Base-by-base conservation (phyloP, 2,797 vertebrate species). In the Gouania willdenowi region DNA sequence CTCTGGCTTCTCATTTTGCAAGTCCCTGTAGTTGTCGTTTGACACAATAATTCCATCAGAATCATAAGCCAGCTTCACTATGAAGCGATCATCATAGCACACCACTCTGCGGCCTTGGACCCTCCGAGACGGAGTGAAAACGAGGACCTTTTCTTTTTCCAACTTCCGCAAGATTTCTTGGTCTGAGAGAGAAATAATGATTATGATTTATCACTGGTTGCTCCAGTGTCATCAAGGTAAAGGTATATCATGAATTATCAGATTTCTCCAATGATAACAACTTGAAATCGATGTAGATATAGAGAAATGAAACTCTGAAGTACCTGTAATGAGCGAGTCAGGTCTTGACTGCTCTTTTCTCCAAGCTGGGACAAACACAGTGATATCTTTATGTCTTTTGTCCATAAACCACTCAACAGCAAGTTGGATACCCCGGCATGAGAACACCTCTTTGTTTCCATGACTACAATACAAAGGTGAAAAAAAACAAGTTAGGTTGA, bases 391-490 rank as follows among this genome's bases (percentile, higher is more conserved):
- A 82, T 99, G 97, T 48, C 93, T 91, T 87, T 98, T 98, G 65
- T 98, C 95, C 74, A 92, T 81, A 80, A 99, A 98, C 95, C 95
- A 99, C 43, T 98, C 94, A 32, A 98, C 94, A 58, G 96, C 94
- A 53, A 99, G 87, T 41, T 98, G 94, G 79, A 98, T 99, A 47
- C 97, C 95, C 43, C 92, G 92, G 71, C 97, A 99, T 44, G 97
- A 99, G 84, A 99, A 99, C 30, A 95, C 92, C 87, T 99, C 96
- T 87, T 99, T 99, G 88, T 99, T 99, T 59, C 96, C 97, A 85
- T 99, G 97, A 79, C 95, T 99, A 83, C 41, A 82, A 83, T 66
- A 82, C 10, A 83, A 39, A 66, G 14, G 33, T 41, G 10, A 23
- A 25, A 17, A 38, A 44, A 16, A 27, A 39, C 8, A 3, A 27